phyloP scores from a whole-genome alignment of 2,888 invertebrate genomes.

The Chaitophorus viminalis region DNA sequence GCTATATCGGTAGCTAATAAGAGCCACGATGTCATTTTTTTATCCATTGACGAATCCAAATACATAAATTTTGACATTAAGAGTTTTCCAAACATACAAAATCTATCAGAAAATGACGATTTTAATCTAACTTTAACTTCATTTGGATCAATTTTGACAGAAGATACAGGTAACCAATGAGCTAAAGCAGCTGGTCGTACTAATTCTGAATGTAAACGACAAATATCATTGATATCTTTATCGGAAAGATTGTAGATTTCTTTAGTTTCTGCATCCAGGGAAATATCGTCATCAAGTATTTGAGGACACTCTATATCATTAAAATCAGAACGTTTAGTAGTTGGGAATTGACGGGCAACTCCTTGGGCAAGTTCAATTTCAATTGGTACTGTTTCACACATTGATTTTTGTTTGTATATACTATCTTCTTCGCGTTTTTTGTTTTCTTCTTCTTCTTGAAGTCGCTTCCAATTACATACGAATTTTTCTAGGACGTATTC shows the following conservation, averaged over 20 bases:
- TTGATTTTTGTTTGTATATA: constrained; percentile 54
- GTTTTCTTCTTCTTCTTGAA: constrained; percentile 50
- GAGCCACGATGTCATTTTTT: constrained; percentile 71
- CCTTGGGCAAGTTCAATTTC: constrained; percentile 46
- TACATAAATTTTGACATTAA: constrained; percentile 70
- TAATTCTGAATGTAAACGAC: constrained; percentile 73
- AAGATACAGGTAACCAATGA: constrained; percentile 71
- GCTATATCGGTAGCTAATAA: constrained; percentile 70
- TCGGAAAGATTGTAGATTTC: constrained; percentile 66
- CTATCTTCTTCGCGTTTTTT: constrained; percentile 42
- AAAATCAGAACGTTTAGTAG: constrained; percentile 46
- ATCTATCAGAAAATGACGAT: constrained; percentile 67
- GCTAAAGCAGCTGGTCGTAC: constrained; percentile 72
- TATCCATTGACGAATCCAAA: constrained; percentile 71
- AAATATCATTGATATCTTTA: constrained; percentile 73
- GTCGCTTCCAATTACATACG: constrained; percentile 47
- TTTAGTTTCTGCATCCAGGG: neutral
- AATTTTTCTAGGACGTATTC: constrained; percentile 34
- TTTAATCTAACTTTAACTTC: constrained; percentile 38
- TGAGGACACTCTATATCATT: constrained; percentile 28
- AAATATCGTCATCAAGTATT: constrained; percentile 7
- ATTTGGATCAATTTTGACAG: neutral
- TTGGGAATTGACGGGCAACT: constrained; percentile 40
- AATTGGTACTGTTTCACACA: constrained; percentile 31
- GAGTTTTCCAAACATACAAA: constrained; percentile 72